Evolutionary conservation across 2,888 invertebrate species (phyloP).

Genomic region (Euplagia quadripunctaria): DNA sequence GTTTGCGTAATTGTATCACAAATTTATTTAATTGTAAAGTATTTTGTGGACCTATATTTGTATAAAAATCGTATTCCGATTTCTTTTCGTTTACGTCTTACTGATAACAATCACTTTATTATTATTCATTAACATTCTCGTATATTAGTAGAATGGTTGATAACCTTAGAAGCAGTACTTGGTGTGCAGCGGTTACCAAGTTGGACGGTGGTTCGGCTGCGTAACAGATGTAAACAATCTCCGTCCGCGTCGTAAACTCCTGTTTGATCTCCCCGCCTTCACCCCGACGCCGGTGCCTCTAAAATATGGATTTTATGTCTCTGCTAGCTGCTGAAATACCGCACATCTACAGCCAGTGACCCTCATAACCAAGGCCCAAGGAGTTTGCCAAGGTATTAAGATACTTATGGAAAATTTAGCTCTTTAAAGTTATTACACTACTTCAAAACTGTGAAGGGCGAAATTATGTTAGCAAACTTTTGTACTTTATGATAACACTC

Average conservation of each 20-base stretch:
- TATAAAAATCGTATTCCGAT: slow-evolving; percentile 4
- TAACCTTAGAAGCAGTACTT: slow-evolving; percentile 62
- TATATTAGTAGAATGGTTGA: slow-evolving; percentile 51
- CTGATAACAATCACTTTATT: neutral
- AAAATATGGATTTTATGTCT: slow-evolving; percentile 86
- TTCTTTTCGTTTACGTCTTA: neutral
- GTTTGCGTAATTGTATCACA: too few relatives aligned
- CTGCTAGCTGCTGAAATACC: slow-evolving; percentile 82
- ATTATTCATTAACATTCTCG: slow-evolving; percentile 35
- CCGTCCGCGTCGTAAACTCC: slow-evolving; percentile 83
- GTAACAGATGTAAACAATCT: slow-evolving; percentile 87
- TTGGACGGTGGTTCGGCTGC: slow-evolving; percentile 77
- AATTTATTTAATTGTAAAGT: too few relatives aligned
- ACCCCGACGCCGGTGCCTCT: slow-evolving; percentile 72
- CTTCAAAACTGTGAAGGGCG: slow-evolving; percentile 5
- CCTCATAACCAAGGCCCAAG: slow-evolving; percentile 72
- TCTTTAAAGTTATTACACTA: slow-evolving; percentile 41
- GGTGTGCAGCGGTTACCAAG: slow-evolving; percentile 82
- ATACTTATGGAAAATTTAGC: slow-evolving; percentile 44
- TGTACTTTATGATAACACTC: neutral
- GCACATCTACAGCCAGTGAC: slow-evolving; percentile 74
- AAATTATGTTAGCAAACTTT: neutral
- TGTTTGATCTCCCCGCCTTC: slow-evolving; percentile 82
- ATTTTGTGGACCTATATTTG: too few relatives aligned
- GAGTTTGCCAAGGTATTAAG: slow-evolving; percentile 43